These are phyloP conservation scores for Choristoneura fumiferana DNA, from an alignment of 1,140 invertebrate species.

Conservation along the genomic window DNA sequence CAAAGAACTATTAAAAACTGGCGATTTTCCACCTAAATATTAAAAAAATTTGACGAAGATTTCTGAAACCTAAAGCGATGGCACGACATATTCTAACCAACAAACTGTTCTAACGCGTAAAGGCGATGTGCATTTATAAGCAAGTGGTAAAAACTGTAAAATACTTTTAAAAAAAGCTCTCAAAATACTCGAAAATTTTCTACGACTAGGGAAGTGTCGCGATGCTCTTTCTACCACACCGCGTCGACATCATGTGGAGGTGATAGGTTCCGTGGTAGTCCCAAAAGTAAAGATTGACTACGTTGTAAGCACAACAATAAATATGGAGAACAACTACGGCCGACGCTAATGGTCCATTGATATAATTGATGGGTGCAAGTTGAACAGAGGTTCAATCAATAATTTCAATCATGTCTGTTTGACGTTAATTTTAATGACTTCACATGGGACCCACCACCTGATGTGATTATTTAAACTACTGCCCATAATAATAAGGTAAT, in stretches of 20 bases:
- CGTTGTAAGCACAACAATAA: too few relatives aligned
- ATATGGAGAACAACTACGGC: background rate
- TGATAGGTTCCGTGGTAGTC: background rate
- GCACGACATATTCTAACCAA: background rate
- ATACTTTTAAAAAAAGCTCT: background rate
- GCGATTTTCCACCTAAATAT: background rate
- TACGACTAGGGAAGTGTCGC: constrained; percentile 6
- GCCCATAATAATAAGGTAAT: background rate
- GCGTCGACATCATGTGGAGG: background rate
- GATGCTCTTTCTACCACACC: constrained; percentile 15
- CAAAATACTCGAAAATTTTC: background rate
- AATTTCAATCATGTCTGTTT: background rate
- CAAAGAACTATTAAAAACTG: background rate
- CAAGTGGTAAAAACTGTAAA: background rate
- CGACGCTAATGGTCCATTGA: background rate
- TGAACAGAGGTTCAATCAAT: constrained; percentile 2
- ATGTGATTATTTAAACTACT: constrained; percentile 8
- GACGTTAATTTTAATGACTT: constrained; percentile 4
- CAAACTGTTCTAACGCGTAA: background rate
- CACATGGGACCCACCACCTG: constrained; percentile 10
- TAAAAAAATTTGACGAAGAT: background rate
- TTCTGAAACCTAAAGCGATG: background rate
- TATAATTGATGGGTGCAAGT: background rate
- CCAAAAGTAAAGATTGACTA: background rate
- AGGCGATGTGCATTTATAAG: background rate